Evolutionary conservation across 2,113 vertebrate species (phyloP).

Genomic region (Macrotis lagotis): DNA sequence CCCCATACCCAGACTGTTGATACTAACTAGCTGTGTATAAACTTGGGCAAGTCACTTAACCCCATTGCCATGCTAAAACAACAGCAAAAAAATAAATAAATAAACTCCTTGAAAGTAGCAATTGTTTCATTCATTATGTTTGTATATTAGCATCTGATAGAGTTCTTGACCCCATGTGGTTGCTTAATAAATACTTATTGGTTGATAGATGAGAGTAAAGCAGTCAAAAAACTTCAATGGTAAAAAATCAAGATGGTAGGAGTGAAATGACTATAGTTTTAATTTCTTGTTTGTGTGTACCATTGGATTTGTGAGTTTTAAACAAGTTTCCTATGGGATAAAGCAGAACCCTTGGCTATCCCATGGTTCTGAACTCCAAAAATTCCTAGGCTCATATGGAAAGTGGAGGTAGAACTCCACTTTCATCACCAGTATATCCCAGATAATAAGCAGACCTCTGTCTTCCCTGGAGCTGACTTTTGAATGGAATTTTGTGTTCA

Average conservation of each 20-base stretch:
- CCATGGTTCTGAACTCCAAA: neutral
- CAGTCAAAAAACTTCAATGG: neutral
- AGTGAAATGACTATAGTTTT: neutral
- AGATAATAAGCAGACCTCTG: neutral
- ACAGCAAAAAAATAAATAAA: no score
- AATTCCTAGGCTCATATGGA: neutral
- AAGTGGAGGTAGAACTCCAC: neutral
- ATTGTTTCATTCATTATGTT: neutral
- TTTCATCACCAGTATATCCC: neutral
- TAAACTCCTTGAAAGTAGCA: constrained; percentile 1
- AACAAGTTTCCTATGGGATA: neutral
- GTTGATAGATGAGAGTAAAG: neutral
- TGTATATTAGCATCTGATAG: neutral
- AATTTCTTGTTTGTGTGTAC: neutral
- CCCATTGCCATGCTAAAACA: no score
- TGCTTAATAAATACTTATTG: neutral
- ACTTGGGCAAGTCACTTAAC: no score
- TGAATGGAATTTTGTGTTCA: neutral
- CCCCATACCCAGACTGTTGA: no score
- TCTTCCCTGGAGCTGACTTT: neutral
- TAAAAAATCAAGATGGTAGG: neutral
- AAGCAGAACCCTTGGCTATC: neutral
- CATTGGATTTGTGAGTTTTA: neutral
- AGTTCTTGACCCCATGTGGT: neutral
- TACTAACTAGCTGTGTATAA: no score